Evolutionary conservation across 1,140 invertebrate species (phyloP), one percentile per base, ranked within the genome.

Genomic region (Heliconius nattereri): DNA sequence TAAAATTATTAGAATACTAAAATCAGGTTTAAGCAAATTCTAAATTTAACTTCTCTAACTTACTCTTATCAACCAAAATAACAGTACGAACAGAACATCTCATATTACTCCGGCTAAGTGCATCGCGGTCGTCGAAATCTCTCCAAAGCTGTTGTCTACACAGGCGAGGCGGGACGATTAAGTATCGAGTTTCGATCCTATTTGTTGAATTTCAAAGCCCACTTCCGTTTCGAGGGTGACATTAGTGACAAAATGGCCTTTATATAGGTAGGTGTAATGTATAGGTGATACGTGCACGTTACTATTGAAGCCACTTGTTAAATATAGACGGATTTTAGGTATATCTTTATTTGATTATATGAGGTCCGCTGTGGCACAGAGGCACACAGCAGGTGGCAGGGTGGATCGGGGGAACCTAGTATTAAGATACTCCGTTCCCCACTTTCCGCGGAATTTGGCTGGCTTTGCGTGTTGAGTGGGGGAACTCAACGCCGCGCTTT

Each of bases 121-220:
- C 82, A 85, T 85, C 84, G 86, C 74, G 85, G 80, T 84, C 76
- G 83, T 80, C 79, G 76, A 82, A 85, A 85, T 84, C 84, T 83
- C 81, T 82, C 76, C 45, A 80, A 79, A 82, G 82, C 84, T 81
- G 80, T 85, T 85, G 85, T 85, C 86, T 84, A 81, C 86, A 84
- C 83, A 83, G 84, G 81, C 78, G 79, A 83, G 84, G 81, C 78
- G 79, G 82, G 78, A 81, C 78, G 74, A 79, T 86, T 83, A 83
- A 84, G 83, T 83, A 78, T 80, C 80, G 81, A 81, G 79, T 71
- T 82, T 81, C 82, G 73, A 83, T 82, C 76, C 80, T 85, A 83
- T 83, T 81, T 84, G 71, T 72, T 82, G 82, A 81, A 83, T 85
- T 83, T 83, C 84, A 84, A 84, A 83, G 85, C 76, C 73, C 79